These are phyloP conservation scores for Halocaridina rubra DNA, from an alignment of 2,888 invertebrate genomes.

Conservation along the genomic window DNA sequence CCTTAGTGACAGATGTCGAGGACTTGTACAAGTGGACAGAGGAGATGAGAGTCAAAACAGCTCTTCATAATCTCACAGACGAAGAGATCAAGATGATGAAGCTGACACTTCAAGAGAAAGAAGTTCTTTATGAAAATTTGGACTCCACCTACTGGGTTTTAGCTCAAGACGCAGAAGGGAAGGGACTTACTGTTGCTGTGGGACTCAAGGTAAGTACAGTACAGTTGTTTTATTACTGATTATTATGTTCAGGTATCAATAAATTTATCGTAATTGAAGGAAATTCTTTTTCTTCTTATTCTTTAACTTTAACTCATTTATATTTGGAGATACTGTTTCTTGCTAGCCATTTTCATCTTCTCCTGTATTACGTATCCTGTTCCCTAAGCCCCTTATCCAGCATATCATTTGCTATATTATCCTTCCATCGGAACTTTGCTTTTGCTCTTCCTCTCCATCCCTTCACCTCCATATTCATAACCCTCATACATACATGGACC, in stretches of 20 bases:
- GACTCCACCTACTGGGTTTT: conserved; percentile 59
- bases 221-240: not conserved
- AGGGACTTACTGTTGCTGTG: conserved; percentile 45
- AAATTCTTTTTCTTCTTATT: not conserved
- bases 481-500: no score
- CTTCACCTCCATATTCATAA: no score
- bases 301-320: not conserved
- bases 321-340: no score
- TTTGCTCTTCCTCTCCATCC: no score
- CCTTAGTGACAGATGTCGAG: conserved; percentile 46
- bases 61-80: conserved; percentile 10
- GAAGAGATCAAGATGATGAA: conserved; percentile 7
- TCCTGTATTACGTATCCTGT: no score
- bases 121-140: conserved; percentile 42
- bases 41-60: conserved; percentile 39
- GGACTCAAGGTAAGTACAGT: conserved; percentile 47
- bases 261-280: no score
- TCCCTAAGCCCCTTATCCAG: no score
- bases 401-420: no score
- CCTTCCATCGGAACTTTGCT: no score
- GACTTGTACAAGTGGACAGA: conserved; percentile 58
- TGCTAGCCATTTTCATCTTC: no score
- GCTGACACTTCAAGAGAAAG: conserved; percentile 39
- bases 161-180: conserved; percentile 54
- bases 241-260: no score